Conservation (phyloP, 2,797 vertebrate genomes). For the Manis crassicaudata region DNA sequence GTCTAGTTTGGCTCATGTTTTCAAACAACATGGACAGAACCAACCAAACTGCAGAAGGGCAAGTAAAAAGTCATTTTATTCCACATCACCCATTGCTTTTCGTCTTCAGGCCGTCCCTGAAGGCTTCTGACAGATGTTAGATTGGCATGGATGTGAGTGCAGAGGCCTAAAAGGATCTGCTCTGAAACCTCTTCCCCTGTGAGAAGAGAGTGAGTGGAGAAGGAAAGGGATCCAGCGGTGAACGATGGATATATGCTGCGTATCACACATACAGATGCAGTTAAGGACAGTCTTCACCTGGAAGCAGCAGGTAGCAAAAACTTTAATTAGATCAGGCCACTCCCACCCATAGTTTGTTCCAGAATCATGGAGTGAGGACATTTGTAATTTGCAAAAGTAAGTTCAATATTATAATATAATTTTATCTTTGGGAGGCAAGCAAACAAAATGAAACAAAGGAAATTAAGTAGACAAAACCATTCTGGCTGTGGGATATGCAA, state of each 20-base stretch:
- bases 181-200: not conserved
- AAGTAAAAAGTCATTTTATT: not conserved
- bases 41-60: not conserved
- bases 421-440: constrained; percentile 21
- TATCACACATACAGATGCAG: not conserved
- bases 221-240: not conserved
- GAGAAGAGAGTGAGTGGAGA: not conserved
- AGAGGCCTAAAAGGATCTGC: not conserved
- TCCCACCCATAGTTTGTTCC: not conserved
- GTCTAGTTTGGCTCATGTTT: not conserved
- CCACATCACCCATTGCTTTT: not conserved
- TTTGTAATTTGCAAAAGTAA: constrained; percentile 21
- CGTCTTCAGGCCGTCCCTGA: not conserved
- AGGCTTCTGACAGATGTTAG: not conserved
- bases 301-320: not conserved
- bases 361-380: not conserved
- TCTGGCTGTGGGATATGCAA: not conserved
- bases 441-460: not conserved
- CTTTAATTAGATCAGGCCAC: not conserved
- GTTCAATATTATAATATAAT: not conserved
- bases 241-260: too few species aligned
- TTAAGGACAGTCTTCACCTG: not conserved
- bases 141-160: not conserved
- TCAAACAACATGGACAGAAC: not conserved
- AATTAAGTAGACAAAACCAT: not conserved